Conservation (phyloP, 2,888 invertebrate genomes). For the Harmothoe impar region DNA sequence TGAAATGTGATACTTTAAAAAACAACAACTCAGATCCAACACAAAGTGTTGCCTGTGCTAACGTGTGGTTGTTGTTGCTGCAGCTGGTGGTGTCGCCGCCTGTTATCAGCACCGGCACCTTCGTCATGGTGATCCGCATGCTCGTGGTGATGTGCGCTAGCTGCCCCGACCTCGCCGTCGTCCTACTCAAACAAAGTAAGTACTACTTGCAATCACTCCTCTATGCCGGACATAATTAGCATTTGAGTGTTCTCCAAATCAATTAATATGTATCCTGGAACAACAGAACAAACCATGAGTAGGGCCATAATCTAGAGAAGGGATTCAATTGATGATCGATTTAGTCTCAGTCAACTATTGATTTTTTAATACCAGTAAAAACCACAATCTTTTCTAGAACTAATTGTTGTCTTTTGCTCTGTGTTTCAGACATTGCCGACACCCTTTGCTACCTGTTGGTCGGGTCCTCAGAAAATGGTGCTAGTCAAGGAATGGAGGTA, state of each 20-base stretch:
- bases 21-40: too few species aligned
- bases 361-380: too few species aligned
- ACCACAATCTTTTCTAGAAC: too few species aligned
- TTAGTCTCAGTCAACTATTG: too few species aligned
- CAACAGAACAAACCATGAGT: too few species aligned
- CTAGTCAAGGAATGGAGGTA: constrained; percentile 81
- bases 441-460: constrained; percentile 96
- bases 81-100: constrained; percentile 96
- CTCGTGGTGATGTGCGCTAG: constrained; percentile 97
- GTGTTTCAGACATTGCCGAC: constrained; percentile 91
- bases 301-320: too few species aligned
- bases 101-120: constrained; percentile 95
- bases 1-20: too few species aligned
- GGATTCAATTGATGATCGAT: too few species aligned
- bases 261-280: neutral
- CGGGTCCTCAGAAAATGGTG: constrained; percentile 87
- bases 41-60: too few species aligned
- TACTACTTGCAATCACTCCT: too few species aligned
- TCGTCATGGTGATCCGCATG: constrained; percentile 98
- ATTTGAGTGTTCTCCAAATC: neutral
- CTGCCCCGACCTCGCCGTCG: constrained; percentile 96
- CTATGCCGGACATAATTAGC: neutral
- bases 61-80: neutral
- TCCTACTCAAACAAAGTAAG: constrained; percentile 92
- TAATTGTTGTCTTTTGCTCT: neutral